phyloP scores from a whole-genome alignment of 1,140 invertebrate genomes.

The Camponotus vicinus region DNA sequence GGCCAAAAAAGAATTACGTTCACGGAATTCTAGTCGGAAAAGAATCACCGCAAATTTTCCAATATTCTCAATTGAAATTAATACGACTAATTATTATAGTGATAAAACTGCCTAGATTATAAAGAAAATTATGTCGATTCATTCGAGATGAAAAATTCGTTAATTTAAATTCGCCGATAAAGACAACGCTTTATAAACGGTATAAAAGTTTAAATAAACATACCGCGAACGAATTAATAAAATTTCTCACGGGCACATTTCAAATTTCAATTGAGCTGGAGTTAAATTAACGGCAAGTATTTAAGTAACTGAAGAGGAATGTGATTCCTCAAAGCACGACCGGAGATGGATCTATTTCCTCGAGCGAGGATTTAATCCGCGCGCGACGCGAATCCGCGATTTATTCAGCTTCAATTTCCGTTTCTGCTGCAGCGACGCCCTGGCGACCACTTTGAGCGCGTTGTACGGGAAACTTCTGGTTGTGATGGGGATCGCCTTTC shows the following conservation, averaged over 20 bases:
- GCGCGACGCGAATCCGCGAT: constrained; percentile 8
- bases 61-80: neutral
- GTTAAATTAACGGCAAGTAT: constrained; percentile 19
- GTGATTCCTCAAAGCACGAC: constrained; percentile 26
- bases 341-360: constrained; percentile 70
- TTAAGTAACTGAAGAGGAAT: constrained; percentile 25
- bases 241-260: neutral
- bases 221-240: constrained; percentile 5
- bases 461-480: constrained; percentile 97
- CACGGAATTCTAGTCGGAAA: neutral
- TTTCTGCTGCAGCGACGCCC: constrained; percentile 89
- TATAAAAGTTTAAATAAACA: neutral
- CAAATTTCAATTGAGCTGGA: constrained; percentile 15
- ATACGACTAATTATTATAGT: neutral
- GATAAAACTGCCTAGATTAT: neutral
- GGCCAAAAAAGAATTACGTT: neutral
- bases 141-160: neutral
- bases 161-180: neutral
- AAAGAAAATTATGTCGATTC: neutral
- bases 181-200: neutral
- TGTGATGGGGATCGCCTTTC: constrained; percentile 97
- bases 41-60: neutral
- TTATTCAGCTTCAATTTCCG: constrained; percentile 70
- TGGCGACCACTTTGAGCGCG: constrained; percentile 95
- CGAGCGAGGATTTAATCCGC: constrained; percentile 34